Percentiles rank a stretch among this genome's conserved stretches.
Conservation (phyloP, 2,113 vertebrate species). For the Haemorhous mexicanus region DNA sequence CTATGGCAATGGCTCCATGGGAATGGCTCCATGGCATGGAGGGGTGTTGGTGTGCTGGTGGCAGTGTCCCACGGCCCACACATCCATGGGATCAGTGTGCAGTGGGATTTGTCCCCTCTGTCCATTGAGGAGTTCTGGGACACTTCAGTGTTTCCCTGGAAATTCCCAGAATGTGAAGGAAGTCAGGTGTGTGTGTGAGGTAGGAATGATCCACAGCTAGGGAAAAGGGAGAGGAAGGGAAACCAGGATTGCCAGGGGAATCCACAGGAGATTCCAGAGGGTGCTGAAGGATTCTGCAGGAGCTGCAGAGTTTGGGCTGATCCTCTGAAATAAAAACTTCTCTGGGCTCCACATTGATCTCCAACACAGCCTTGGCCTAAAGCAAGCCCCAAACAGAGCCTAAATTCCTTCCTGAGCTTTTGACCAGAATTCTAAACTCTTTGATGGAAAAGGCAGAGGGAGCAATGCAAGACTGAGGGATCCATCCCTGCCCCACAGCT, state of each 20-base stretch:
- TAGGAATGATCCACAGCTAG: not conserved
- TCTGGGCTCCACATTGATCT: rapidly evolving
- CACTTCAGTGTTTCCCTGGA: not conserved
- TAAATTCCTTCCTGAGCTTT: not conserved
- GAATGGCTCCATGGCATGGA: not conserved
- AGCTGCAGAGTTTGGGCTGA: not conserved
- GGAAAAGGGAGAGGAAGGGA: not conserved
- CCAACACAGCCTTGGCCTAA: not conserved
- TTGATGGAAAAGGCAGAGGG: not conserved
- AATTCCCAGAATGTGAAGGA: not conserved
- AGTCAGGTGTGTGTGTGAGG: not conserved
- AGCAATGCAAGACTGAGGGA: not conserved
- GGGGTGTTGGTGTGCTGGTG: not conserved
- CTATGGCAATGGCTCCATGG: rapidly evolving
- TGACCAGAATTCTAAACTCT: not conserved
- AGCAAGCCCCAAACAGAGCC: not conserved
- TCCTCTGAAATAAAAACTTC: not conserved
- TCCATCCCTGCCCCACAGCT: not conserved
- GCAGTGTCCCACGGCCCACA: not conserved
- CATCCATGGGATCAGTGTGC: not conserved
- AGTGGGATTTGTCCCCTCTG: not conserved
- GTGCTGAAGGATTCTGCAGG: not conserved
- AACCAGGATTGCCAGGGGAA: not conserved
- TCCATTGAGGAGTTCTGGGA: not conserved
- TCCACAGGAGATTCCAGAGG: not conserved